These are phyloP conservation scores for Tetanocera ferruginea DNA, from an alignment of 2,888 invertebrate species.

Conservation along the genomic window DNA sequence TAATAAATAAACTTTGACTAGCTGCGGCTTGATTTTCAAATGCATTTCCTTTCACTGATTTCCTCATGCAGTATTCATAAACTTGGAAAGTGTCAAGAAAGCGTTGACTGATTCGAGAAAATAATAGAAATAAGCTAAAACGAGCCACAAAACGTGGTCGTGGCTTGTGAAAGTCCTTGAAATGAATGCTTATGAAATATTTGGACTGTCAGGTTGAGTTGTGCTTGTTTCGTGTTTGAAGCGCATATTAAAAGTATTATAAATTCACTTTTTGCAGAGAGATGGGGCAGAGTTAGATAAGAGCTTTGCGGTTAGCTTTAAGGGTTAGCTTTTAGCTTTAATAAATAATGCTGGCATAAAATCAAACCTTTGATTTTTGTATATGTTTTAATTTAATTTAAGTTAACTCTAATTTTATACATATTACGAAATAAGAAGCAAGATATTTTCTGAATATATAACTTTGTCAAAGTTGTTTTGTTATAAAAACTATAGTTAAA, in stretches of 20 bases:
- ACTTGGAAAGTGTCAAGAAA: background rate
- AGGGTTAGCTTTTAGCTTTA: too few species aligned
- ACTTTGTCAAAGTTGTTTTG: too few species aligned
- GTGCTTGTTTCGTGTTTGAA: background rate
- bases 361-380: too few species aligned
- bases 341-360: too few species aligned
- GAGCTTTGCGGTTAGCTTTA: too few species aligned
- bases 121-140: background rate
- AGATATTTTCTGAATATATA: too few species aligned
- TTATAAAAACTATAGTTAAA: too few species aligned
- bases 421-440: too few species aligned
- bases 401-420: too few species aligned
- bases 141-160: background rate
- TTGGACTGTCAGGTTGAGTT: background rate
- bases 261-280: background rate
- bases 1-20: too few species aligned
- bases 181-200: background rate
- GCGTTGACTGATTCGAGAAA: background rate
- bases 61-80: background rate
- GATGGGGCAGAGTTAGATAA: background rate
- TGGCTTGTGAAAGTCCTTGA: background rate
- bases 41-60: background rate
- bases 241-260: background rate
- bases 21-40: too few species aligned
- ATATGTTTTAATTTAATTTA: too few species aligned